These are phyloP conservation scores for Conus ventricosus DNA, from an alignment of 1,140 invertebrate genomes.

Conservation along the genomic window DNA sequence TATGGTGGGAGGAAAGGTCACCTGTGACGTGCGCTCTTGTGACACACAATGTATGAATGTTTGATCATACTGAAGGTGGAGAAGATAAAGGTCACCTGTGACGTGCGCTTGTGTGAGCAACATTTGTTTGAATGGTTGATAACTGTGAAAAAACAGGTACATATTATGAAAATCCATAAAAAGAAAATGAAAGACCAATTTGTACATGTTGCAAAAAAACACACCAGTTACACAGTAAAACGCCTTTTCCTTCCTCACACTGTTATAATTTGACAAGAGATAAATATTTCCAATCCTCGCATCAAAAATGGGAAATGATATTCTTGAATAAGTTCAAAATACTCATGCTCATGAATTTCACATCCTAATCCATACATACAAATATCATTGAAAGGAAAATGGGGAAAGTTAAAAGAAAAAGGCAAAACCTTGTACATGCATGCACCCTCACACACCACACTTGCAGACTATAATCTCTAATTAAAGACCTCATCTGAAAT, in stretches of 20 bases:
- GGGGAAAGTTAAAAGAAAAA: background rate
- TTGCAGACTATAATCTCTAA: background rate
- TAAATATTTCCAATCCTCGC: background rate
- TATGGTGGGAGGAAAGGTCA: too few species aligned
- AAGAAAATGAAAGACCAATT: background rate
- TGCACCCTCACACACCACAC: background rate
- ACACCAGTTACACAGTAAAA: background rate
- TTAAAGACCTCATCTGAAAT: background rate
- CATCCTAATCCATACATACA: background rate
- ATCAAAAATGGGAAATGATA: background rate
- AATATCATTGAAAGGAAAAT: background rate
- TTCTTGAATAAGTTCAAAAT: background rate
- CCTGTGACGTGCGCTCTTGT: too few species aligned
- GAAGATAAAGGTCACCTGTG: too few species aligned
- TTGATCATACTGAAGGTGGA: too few species aligned
- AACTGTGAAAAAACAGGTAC: too few species aligned
- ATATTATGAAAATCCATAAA: too few species aligned
- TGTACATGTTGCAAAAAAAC: background rate
- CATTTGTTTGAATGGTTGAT: too few species aligned
- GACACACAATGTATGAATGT: too few species aligned
- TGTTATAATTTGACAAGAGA: background rate
- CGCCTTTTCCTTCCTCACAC: background rate
- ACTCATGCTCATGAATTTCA: background rate
- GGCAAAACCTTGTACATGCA: background rate
- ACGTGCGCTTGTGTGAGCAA: too few species aligned